Evolutionary conservation across 2,797 vertebrate genomes (phyloP), one percentile per base, ranked within the genome.

Genomic region (Vipera latastei): DNA sequence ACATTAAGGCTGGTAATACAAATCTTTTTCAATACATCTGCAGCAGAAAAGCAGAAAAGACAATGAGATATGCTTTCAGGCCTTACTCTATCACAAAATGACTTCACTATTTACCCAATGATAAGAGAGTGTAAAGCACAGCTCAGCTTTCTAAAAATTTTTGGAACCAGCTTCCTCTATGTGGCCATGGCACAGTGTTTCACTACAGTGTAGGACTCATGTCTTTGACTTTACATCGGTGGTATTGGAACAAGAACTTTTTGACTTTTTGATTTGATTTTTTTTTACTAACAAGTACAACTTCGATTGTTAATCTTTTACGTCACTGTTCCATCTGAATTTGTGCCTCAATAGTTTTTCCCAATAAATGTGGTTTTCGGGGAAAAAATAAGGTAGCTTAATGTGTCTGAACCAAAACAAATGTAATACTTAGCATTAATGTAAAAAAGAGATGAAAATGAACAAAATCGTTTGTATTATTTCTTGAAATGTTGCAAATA

Each of bases 261-360:
- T 69, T 16, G 89, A 57, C 94, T 89, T 90, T 92, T 96, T 94
- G 16, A 56, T 73, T n/a, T 32, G 91, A 91, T 96, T 96, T 93
- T 94, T 96, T 93, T 95, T 94, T 93, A 95, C 93, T 95, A 95
- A 95, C 94, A 95, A 96, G 94, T 93, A 92, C 91, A 91, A 96
- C 59, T 90, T 93, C 94, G 95, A 57, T 86, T 85, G 51, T 61
- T 3, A 57, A 44, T 32, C 12, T 78, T 20, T 26, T 25, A n/a
- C 69, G 4, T 94, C 8, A 22, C 38, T 12, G 63, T 12, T 6
- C 51, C 22, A 32, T 48, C 55, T 83, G 32, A 56, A 4, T 73
- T 48, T 59, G 4, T 14, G 22, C 55, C 25, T 26, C 38, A 59
- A 32, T 59, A 48, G 28, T 90, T 44, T 44, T 90, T 59, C 0